Base-by-base conservation (phyloP, 2,888 invertebrate species). In the Diploptera punctata region DNA sequence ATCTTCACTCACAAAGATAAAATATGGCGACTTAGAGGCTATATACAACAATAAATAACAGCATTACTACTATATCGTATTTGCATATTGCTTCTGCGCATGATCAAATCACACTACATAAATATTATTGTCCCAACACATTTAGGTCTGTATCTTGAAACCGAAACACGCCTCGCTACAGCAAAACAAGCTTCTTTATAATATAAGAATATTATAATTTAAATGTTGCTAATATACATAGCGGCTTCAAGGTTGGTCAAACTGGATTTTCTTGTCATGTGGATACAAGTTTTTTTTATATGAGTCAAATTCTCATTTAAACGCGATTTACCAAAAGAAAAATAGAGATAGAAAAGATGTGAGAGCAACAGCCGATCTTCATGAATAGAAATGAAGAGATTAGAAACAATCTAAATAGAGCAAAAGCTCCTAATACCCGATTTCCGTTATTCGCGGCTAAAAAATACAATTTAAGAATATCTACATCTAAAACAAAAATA, bases 121-220 rank as follows among this genome's bases (percentile, higher is more conserved):
- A 47, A 47, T 47, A 47, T 47, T n/a, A 47, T n/a, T n/a, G 47
- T n/a, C 47, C 4, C 10, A n/a, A 47, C 47, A 13, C 18, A 47
- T 47, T 47, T 47, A 4, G 47, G 47, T 47, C n/a, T n/a, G 16
- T 47, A 47, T 21, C 19, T 33, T 33, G 10, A 9, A 52, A 52
- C 19, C 3, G 18, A 52, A 21, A 52, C 4, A 52, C 7, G 21
- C 3, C 16, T 16, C 18, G 16, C 3, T 16, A 18, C n/a, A n/a
- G 47, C 7, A 47, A 52, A 52, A 52, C 52, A 52, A 52, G 52
- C 52, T 52, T 21, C 52, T 19, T 52, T 52, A 19, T 52, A 52
- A 52, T 52, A 19, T 19, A 52, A 21, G 21, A 18, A 1, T 10
- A n/a, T 4, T n/a, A n/a, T n/a, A 13, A 4, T 47, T n/a, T 13